Conservation (phyloP, 2,113 vertebrate species). For the Catharus fuscescens region DNA sequence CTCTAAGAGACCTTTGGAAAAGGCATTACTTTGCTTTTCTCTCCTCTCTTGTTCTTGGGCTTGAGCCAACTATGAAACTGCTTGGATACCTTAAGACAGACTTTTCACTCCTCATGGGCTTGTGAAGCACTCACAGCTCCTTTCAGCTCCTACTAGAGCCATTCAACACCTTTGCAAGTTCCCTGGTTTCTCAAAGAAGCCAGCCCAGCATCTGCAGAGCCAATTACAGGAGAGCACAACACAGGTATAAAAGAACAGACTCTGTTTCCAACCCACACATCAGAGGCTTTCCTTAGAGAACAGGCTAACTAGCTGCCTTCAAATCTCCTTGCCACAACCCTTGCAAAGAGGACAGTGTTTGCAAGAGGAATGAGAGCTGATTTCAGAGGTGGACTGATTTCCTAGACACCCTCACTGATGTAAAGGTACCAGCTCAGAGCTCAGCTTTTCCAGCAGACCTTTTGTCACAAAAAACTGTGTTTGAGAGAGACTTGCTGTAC, state of each 20-base stretch:
- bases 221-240: background rate
- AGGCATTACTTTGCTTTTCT: background rate
- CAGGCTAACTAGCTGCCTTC: background rate
- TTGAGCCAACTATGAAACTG: background rate
- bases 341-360: background rate
- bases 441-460: background rate
- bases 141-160: conserved; percentile 13
- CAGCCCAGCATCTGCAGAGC: background rate
- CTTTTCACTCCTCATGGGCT: background rate
- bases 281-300: background rate
- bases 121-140: conserved; percentile 10
- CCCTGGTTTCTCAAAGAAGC: background rate
- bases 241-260: background rate
- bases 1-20: background rate
- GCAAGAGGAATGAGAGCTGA: background rate
- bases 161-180: conserved; percentile 13
- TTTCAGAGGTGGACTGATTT: background rate
- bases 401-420: background rate
- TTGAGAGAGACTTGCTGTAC: background rate
- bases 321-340: background rate
- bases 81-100: background rate
- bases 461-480: background rate
- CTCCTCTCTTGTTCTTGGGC: background rate
- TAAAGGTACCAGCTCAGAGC: background rate
- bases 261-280: background rate